Conservation (phyloP, 2,888 invertebrate genomes). For the Exephanes ischioxanthus region DNA sequence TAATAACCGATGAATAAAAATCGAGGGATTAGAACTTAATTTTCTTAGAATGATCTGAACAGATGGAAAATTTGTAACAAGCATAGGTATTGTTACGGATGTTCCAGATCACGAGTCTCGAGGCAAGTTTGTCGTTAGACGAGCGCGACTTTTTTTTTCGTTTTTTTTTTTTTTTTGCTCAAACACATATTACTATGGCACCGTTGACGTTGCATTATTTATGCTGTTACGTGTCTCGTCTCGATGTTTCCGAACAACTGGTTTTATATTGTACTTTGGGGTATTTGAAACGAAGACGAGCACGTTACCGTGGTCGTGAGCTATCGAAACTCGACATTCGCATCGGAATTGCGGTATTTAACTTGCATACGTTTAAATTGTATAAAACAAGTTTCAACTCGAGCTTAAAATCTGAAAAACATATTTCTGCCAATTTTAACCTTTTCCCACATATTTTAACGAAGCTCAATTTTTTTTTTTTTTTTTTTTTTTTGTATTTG, state of each 20-base stretch:
- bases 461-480: neutral
- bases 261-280: neutral
- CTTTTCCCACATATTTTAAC: neutral
- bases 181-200: conserved; percentile 14
- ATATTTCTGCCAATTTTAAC: neutral
- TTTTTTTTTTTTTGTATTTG: neutral
- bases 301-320: neutral
- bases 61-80: neutral
- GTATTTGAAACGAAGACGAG: neutral
- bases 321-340: neutral
- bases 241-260: conserved; percentile 4
- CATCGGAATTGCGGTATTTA: neutral
- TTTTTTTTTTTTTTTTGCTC: neutral
- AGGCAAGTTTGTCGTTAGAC: conserved; percentile 9
- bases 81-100: conserved; percentile 5
- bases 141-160: neutral
- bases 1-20: neutral
- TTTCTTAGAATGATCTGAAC: neutral
- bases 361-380: neutral
- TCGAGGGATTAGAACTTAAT: neutral
- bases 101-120: conserved; percentile 3
- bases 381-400: neutral
- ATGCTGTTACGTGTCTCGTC: conserved; percentile 37
- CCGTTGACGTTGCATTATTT: conserved; percentile 39
- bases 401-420: neutral